Conservation (phyloP, 2,113 vertebrate genomes). For the Protobothrops mucrosquamatus region DNA sequence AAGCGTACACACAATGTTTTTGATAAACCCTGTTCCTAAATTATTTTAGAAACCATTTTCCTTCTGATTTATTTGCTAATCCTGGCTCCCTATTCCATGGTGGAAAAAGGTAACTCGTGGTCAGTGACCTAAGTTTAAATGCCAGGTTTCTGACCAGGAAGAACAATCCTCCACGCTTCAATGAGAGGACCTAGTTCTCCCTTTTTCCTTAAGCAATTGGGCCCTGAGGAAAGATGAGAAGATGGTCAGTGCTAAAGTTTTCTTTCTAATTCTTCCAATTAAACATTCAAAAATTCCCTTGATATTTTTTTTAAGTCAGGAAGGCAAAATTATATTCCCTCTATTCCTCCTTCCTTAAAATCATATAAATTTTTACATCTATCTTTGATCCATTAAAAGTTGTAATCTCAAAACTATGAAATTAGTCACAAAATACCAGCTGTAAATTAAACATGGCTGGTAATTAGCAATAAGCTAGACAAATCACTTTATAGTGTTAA, state of each 20-base stretch:
- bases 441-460: not conserved
- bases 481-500: not conserved
- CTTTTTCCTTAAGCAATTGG: not conserved
- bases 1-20: not conserved
- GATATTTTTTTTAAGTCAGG: not conserved
- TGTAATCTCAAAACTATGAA: not conserved
- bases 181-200: not conserved
- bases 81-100: not conserved
- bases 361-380: not conserved
- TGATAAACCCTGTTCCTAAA: not conserved
- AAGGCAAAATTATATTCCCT: not conserved
- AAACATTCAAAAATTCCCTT: not conserved
- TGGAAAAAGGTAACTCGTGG: not conserved
- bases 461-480: not conserved
- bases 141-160: not conserved
- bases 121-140: not conserved
- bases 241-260: not conserved
- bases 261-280: not conserved
- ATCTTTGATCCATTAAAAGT: not conserved
- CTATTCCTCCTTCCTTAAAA: not conserved
- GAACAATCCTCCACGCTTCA: not conserved
- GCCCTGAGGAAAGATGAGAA: not conserved
- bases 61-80: not conserved
- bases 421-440: not conserved
- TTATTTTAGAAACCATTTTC: not conserved